Base-by-base conservation (phyloP, 1,140 invertebrate species). In the Drosophila kikkawai region DNA sequence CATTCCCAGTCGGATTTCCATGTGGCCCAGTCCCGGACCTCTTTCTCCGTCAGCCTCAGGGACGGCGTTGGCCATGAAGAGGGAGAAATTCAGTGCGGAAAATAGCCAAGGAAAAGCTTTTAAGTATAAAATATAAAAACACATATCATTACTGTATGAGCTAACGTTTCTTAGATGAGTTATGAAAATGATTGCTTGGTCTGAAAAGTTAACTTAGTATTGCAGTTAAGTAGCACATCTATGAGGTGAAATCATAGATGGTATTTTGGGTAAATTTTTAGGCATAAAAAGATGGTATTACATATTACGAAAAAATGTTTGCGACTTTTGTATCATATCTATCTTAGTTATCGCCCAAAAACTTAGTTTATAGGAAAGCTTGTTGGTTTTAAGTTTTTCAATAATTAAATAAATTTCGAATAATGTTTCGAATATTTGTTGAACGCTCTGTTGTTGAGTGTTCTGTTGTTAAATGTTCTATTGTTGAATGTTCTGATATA, bases 1-100 rank as follows among this genome's bases (percentile, higher is more conserved):
- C 75, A 60, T 56, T 44, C 75, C 42, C 71, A 68, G 41, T 57
- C 51, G n/a, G 22, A 68, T 45, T 63, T 19, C 50, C 34, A 71
- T 55, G 51, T 55, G 57, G 36, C 32, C 58, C 61, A 63, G 47
- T 70, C 48, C 42, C 57, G 41, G 37, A 37, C 26, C 17, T 44
- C 32, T 44, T 61, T 29, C 47, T 65, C 53, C 50, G 74, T 50
- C 61, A 53, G 66, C 29, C 51, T 29, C 61, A 37, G 47, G 56
- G 12, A 22, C 44, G 51, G 64, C 39, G 66, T 41, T 68, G 63
- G 26, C 34, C 53, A 11, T n/a, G 50, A 66, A 22, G 61, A 29
- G n/a, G 44, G 12, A 22, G 19, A 17, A 26, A 60, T 34, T 17
- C 9, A 3, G 3, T 3, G 12, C 3, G 17, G 15, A 50, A 39